phyloP scores from a whole-genome alignment of 2,888 invertebrate species.

The Leptinotarsa tumamoca region DNA sequence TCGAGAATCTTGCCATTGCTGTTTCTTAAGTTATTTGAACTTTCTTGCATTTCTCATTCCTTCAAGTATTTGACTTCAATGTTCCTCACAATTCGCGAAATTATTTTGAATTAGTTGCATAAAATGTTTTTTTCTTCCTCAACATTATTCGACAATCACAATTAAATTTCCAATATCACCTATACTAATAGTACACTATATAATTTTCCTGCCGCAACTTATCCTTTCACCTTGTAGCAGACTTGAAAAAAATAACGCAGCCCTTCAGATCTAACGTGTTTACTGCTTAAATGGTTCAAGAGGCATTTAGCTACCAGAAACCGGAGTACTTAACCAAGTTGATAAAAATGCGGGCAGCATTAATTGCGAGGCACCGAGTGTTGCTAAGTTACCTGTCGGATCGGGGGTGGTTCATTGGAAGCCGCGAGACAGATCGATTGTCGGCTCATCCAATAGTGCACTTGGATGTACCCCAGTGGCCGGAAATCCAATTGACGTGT shows the following conservation, averaged over 20 bases:
- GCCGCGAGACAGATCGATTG: conserved; percentile 47
- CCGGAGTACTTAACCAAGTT: conserved; percentile 3
- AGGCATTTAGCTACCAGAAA: background rate
- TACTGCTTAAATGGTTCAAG: background rate
- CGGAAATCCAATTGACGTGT: conserved; percentile 55
- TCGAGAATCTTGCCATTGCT: no score
- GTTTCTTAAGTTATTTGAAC: no score
- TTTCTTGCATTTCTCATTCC: no score
- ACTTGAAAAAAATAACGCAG: background rate
- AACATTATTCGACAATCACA: no score
- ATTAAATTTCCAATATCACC: no score
- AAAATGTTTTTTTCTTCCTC: no score
- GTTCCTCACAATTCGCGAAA: no score
- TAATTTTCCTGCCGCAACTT: background rate
- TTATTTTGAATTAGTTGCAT: no score
- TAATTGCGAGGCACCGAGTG: conserved; percentile 37
- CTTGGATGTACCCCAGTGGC: conserved; percentile 54
- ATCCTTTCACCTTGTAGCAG: background rate
- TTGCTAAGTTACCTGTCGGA: conserved; percentile 53
- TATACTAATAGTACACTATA: no score
- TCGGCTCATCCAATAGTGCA: conserved; percentile 51
- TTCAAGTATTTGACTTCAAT: no score
- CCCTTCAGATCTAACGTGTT: conserved; percentile 3
- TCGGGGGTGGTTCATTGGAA: conserved; percentile 44
- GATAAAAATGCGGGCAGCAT: conserved; percentile 15